These are phyloP conservation scores for Microtus montanus DNA, from an alignment of 2,113 vertebrate genomes.

Conservation along the genomic window DNA sequence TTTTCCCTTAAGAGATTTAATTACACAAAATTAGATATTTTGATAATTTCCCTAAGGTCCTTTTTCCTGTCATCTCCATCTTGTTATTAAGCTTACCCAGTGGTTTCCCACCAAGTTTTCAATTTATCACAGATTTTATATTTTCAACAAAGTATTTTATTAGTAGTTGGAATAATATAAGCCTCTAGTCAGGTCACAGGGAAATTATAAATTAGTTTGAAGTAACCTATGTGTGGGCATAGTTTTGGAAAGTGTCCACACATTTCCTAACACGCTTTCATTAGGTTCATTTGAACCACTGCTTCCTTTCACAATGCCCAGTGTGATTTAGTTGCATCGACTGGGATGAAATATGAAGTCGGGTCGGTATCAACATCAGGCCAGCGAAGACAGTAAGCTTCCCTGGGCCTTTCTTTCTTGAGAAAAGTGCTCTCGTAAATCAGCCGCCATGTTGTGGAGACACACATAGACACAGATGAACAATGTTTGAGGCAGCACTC, in stretches of 20 bases:
- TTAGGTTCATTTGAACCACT: background rate
- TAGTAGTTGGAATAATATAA: constrained; percentile 34
- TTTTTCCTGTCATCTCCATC: constrained; percentile 5
- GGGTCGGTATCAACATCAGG: background rate
- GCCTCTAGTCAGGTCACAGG: background rate
- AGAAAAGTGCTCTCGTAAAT: background rate
- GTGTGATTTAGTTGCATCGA: background rate
- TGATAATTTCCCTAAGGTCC: background rate
- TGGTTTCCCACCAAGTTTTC: background rate
- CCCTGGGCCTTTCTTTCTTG: background rate
- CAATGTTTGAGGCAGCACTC: background rate
- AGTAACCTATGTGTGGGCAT: background rate
- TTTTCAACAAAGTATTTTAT: constrained; percentile 46
- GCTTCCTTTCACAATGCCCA: background rate
- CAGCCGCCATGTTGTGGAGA: background rate
- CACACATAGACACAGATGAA: background rate
- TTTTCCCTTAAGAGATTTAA: background rate
- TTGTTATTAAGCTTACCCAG: background rate
- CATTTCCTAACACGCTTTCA: background rate
- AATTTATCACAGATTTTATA: constrained; percentile 32
- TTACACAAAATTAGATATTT: constrained; percentile 17
- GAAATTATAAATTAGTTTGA: constrained; percentile 45
- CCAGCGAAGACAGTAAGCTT: background rate
- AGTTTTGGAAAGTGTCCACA: background rate
- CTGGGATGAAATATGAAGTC: background rate